phyloP scores from a whole-genome alignment of 2,113 vertebrate species.

The Zapus hudsonius region DNA sequence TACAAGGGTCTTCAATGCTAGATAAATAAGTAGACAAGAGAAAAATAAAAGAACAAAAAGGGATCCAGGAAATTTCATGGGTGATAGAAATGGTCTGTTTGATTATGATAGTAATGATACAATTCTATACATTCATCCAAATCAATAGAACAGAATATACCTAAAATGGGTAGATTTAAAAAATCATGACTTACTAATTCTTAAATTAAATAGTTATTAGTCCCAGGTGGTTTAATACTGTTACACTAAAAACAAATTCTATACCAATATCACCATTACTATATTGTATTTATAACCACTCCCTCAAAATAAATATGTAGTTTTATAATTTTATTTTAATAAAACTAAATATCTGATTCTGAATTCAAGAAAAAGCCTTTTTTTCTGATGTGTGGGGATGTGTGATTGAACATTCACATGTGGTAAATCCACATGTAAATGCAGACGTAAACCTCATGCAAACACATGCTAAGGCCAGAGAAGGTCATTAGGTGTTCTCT shows the following conservation, averaged over 20 bases:
- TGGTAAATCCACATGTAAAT: too few relatives aligned
- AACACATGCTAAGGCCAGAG: too few relatives aligned
- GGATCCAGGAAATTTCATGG: neutral
- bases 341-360: slow-evolving; percentile 12
- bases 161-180: neutral
- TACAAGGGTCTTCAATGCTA: too few relatives aligned
- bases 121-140: neutral
- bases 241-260: slow-evolving; percentile 33
- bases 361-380: slow-evolving; percentile 1
- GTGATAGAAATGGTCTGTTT: slow-evolving; percentile 23
- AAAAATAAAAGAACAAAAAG: too few relatives aligned
- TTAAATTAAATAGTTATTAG: neutral
- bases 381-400: too few relatives aligned
- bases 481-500: too few relatives aligned
- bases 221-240: neutral
- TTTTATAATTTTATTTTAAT: slow-evolving; percentile 37
- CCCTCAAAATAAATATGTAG: neutral
- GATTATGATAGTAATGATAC: neutral
- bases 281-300: neutral
- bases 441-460: too few relatives aligned
- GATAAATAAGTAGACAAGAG: too few relatives aligned
- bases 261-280: neutral
- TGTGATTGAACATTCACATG: too few relatives aligned
- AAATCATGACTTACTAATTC: neutral
- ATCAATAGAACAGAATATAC: neutral